These are phyloP conservation scores for Gymnogyps californianus DNA, from an alignment of 2,113 vertebrate genomes.

Conservation along the genomic window DNA sequence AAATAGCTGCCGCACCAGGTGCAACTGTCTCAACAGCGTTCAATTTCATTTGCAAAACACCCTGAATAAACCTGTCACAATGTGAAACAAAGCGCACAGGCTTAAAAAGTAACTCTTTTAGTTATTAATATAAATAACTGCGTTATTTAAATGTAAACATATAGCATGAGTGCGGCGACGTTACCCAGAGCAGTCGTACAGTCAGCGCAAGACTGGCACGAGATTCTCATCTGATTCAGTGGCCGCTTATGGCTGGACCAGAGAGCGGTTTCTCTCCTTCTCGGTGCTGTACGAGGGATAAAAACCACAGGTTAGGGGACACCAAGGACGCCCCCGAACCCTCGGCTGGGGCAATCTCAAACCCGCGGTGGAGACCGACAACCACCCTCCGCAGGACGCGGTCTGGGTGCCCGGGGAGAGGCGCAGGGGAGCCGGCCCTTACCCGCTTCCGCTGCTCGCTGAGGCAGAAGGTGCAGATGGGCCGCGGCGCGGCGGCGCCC, in stretches of 20 bases:
- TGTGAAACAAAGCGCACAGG: conserved; percentile 62
- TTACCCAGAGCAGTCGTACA: not conserved
- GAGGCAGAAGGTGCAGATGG: conserved; percentile 92
- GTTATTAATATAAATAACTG: not conserved
- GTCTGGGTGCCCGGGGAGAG: not conserved
- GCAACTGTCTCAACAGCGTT: conserved; percentile 68
- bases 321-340: not conserved
- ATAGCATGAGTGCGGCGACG: not conserved
- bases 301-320: not conserved
- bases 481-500: conserved; percentile 52
- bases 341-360: not conserved
- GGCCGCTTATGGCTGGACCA: conserved; percentile 37
- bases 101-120: not conserved
- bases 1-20: conserved; percentile 80
- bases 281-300: conserved; percentile 66
- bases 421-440: not conserved
- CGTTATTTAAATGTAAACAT: conserved; percentile 70
- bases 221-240: not conserved
- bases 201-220: not conserved
- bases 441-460: conserved; percentile 85
- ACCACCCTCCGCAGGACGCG: accelerated
- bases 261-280: conserved; percentile 75
- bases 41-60: conserved; percentile 72
- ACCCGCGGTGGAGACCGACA: accelerated
- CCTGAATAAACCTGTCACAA: conserved; percentile 30